Percentiles rank a stretch among this genome's conserved stretches.
phyloP scores from a whole-genome alignment of 2,113 vertebrate genomes.

The Podiceps cristatus region DNA sequence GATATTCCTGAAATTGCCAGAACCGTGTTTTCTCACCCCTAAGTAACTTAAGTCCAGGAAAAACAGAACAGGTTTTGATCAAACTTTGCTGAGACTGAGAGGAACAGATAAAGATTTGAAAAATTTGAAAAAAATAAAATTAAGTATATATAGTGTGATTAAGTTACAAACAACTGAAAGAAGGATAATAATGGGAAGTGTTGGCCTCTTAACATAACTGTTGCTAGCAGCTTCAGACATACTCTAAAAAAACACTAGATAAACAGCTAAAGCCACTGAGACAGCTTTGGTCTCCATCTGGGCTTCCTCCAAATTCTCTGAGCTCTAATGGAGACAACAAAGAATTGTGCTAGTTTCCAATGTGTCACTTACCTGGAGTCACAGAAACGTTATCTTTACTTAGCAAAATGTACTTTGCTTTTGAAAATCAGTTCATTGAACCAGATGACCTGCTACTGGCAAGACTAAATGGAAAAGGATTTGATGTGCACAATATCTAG shows the following conservation, averaged over 20 bases:
- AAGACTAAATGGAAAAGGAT: not conserved
- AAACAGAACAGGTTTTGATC: not conserved
- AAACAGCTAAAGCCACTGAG: not conserved
- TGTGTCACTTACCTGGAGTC: not conserved
- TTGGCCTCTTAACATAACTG: not conserved
- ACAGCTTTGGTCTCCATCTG: not conserved
- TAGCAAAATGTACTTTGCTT: constrained; percentile 26
- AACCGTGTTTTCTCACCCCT: not conserved
- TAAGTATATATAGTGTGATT: not conserved
- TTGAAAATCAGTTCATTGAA: constrained; percentile 43
- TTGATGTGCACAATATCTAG: not conserved
- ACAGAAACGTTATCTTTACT: not conserved
- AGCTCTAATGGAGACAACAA: not conserved
- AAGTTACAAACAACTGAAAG: not conserved
- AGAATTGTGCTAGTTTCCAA: not conserved
- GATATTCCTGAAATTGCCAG: not conserved
- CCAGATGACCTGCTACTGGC: not conserved
- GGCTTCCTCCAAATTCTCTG: not conserved
- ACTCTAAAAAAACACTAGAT: rapidly evolving
- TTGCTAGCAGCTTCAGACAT: not conserved
- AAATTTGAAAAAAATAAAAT: not conserved
- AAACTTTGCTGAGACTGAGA: not conserved
- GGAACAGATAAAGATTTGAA: not conserved
- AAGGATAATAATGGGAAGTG: not conserved
- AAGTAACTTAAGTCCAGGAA: not conserved